Evolutionary conservation across 2,113 vertebrate species (phyloP).

Genomic region (Oxygymnocypris stewartii): DNA sequence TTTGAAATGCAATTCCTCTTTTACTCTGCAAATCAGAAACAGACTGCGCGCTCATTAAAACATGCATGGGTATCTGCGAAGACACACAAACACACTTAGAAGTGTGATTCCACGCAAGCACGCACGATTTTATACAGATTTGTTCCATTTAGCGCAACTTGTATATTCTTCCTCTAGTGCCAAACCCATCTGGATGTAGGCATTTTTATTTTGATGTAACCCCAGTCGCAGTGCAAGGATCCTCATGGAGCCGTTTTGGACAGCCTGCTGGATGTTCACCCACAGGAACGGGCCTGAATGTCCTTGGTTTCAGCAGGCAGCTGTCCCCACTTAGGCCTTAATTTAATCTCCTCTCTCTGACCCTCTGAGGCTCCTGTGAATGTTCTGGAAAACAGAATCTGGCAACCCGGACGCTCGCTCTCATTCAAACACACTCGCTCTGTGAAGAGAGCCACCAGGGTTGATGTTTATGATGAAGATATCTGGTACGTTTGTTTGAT

Average conservation of each 20-base stretch:
- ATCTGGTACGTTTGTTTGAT: background rate
- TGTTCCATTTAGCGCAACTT: conserved; percentile 47
- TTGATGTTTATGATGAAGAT: conserved; percentile 8
- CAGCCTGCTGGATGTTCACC: conserved; percentile 39
- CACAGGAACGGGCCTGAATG: conserved; percentile 57
- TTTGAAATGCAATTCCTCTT: conserved; percentile 7
- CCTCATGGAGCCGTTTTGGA: conserved; percentile 53
- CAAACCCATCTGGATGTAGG: conserved; percentile 57
- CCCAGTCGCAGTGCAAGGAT: conserved; percentile 50
- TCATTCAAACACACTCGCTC: conserved; percentile 9
- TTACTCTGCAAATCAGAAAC: conserved; percentile 5
- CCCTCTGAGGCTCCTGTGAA: conserved; percentile 49
- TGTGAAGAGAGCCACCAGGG: background rate
- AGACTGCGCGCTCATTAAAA: background rate
- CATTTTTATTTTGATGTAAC: conserved; percentile 53
- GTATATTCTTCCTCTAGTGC: conserved; percentile 46
- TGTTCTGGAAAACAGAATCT: conserved; percentile 52
- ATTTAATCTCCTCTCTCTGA: conserved; percentile 57
- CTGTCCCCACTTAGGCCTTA: conserved; percentile 63
- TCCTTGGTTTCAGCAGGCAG: conserved; percentile 60
- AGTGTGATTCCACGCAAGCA: conserved; percentile 9
- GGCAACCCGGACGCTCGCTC: conserved; percentile 36
- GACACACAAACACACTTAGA: conserved; percentile 9
- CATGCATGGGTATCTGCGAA: background rate
- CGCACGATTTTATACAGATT: conserved; percentile 38